Evolutionary conservation across 2,888 invertebrate species (phyloP).

Genomic region (Blera fallax): DNA sequence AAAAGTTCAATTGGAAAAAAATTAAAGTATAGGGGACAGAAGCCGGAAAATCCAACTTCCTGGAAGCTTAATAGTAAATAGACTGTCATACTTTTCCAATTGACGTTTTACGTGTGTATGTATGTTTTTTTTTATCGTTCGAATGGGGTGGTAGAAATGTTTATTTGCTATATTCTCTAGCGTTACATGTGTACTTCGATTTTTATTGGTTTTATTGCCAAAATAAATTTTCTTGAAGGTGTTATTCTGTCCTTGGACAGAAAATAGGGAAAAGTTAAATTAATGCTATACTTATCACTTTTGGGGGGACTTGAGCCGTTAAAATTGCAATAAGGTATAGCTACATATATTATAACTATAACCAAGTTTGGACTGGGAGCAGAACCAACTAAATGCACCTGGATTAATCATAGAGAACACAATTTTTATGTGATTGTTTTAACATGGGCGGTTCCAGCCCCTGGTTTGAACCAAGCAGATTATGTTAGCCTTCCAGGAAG

Average conservation of each 20-base stretch:
- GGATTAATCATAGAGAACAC: no score
- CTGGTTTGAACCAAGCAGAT: no score
- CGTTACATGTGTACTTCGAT: background rate
- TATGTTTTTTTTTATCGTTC: background rate
- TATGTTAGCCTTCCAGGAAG: no score
- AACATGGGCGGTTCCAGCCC: no score
- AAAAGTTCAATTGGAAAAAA: background rate
- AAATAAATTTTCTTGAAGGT: background rate
- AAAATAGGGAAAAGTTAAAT: background rate
- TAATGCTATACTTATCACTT: no score
- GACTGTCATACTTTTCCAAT: constrained; percentile 24
- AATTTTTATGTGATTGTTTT: no score
- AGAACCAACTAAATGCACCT: no score
- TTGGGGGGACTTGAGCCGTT: no score
- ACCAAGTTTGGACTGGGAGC: no score
- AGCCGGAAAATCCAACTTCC: background rate
- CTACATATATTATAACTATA: no score
- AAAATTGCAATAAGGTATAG: no score
- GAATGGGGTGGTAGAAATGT: background rate
- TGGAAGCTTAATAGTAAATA: background rate
- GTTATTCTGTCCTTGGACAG: background rate
- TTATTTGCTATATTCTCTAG: background rate
- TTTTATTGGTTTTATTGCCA: background rate
- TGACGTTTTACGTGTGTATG: background rate
- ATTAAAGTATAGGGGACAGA: background rate